A percentile compares a stretch with the other conserved stretches of the same genome.
Conservation (phyloP, 2,888 invertebrate species). For the Meloe dianella region DNA sequence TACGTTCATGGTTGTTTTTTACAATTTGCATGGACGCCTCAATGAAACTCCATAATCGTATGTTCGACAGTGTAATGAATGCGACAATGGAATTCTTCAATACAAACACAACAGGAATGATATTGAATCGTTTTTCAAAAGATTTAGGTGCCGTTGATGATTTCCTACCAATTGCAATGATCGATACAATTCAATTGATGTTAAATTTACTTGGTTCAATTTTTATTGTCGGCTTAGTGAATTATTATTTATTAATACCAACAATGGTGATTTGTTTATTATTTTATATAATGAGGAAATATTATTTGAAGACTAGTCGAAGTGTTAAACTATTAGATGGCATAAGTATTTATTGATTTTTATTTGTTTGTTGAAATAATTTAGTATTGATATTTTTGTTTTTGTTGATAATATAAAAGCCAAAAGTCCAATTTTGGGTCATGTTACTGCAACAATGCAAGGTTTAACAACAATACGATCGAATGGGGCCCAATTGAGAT, state of each 20-base stretch:
- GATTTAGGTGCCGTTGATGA: constrained; percentile 69
- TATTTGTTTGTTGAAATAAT: constrained; percentile 50
- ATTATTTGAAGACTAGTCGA: constrained; percentile 76
- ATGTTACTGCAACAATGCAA: constrained; percentile 73
- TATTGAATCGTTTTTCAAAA: constrained; percentile 75
- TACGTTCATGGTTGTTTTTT: constrained; percentile 63
- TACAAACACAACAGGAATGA: constrained; percentile 72
- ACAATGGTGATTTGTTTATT: constrained; percentile 68
- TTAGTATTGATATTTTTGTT: constrained; percentile 30
- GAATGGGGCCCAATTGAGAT: constrained; percentile 66
- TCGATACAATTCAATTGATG: constrained; percentile 64
- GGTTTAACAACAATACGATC: constrained; percentile 77
- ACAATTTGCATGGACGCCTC: constrained; percentile 70
- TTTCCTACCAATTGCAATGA: constrained; percentile 59
- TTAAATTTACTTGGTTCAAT: constrained; percentile 78
- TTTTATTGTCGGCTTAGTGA: constrained; percentile 73
- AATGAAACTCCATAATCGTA: constrained; percentile 70
- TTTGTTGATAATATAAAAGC: no score
- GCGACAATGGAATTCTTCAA: constrained; percentile 77
- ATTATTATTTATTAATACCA: constrained; percentile 71
- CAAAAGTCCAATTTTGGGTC: constrained; percentile 76
- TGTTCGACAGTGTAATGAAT: constrained; percentile 74
- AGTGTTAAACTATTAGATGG: constrained; percentile 77
- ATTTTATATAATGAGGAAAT: constrained; percentile 69
- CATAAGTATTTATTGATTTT: constrained; percentile 61